phyloP scores from a whole-genome alignment of 2,113 vertebrate genomes.

The Pseudonaja textilis region DNA sequence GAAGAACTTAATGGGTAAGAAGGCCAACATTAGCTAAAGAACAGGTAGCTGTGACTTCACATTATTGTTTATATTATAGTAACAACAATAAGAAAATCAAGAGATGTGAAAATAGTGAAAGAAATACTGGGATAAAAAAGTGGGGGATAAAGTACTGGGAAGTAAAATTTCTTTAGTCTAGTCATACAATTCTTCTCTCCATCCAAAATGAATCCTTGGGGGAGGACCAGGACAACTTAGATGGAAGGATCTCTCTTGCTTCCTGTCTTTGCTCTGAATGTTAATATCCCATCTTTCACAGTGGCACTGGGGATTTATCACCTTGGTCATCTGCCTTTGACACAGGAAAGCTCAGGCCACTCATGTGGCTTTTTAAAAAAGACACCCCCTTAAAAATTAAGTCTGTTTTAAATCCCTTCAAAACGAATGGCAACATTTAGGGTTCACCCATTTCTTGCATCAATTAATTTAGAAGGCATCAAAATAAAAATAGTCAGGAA shows the following conservation, averaged over 20 bases:
- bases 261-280: not conserved
- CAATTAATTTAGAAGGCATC: not conserved
- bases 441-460: not conserved
- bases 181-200: not conserved
- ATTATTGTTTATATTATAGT: too few relatives aligned
- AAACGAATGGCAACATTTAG: not conserved
- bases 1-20: not conserved
- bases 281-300: not conserved
- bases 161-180: not conserved
- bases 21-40: not conserved
- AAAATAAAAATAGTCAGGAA: conserved; percentile 7
- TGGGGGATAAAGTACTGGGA: not conserved
- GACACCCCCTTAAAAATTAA: not conserved
- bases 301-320: not conserved
- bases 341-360: not conserved
- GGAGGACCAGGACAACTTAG: not conserved
- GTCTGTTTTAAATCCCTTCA: not conserved
- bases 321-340: not conserved
- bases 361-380: not conserved
- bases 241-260: too few relatives aligned
- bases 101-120: not conserved
- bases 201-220: not conserved
- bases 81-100: not conserved
- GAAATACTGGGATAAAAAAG: not conserved
- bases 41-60: not conserved